Evolutionary conservation across 2,113 vertebrate genomes (phyloP), one percentile per base, ranked within the genome.

Genomic region (Malurus cyaneus): DNA sequence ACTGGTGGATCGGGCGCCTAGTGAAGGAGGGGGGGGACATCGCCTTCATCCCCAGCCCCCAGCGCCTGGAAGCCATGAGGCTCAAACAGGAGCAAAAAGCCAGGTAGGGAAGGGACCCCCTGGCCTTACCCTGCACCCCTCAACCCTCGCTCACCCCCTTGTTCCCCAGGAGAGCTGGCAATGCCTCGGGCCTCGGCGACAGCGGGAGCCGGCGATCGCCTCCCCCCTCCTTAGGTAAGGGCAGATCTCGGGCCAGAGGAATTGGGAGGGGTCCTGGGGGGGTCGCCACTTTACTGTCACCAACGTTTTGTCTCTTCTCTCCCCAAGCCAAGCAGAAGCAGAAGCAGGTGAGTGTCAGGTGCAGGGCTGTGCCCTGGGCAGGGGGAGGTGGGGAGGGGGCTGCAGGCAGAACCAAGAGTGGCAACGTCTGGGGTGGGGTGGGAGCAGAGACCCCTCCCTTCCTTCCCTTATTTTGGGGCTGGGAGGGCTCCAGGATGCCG

Each of bases 281-380:
- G 6, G 11, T 18, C 17, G 32, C 17, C 42, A 7, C 23, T 32
- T 88, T 34, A 4, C 57, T 88, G 41, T 91, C 95, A 97, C 93
- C 96, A 95, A 97, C 64, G 28, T 89, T 47, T 95, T 95, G 88
- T 94, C 88, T 98, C 76, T 93, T 96, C 86, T 97, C 73, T 98
- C 92, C 98, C 97, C 98, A 99, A 99, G 99, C 99, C 96, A 99
- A 99, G 98, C 99, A 99, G 99, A 99, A 99, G 98, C 98, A 99
- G 98, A 99, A 99, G 95, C 99, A 99, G 99, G 99, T 99, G 98
- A 97, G 98, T 96, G 28, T 59, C 76, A 12, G 44, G 66, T 70
- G 78, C 89, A 71, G 89, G 44, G 61, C 64, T 12, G n/a, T 47
- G 44, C n/a, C n/a, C 24, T 4, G 52, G 89, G 78, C 88, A 50